Evolutionary conservation across 2,113 vertebrate genomes (phyloP).

Genomic region (Protobothrops flavoviridis): DNA sequence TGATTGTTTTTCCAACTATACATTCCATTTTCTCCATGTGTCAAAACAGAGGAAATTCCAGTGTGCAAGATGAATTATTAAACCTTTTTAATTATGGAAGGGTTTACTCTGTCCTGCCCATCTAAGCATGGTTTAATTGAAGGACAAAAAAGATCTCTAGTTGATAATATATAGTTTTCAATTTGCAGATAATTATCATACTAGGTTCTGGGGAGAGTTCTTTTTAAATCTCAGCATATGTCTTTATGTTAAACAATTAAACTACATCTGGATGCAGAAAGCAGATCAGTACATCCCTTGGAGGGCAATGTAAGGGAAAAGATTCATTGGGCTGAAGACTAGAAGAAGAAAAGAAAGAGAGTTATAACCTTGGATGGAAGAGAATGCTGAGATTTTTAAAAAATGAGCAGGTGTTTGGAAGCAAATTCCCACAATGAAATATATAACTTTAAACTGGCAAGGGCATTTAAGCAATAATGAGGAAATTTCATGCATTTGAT

Average conservation of each 20-base stretch:
- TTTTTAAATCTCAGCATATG: slow-evolving; percentile 71
- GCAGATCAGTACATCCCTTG: slow-evolving; percentile 59
- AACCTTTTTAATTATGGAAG: slow-evolving; percentile 63
- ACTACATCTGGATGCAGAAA: slow-evolving; percentile 67
- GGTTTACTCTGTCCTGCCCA: slow-evolving; percentile 54
- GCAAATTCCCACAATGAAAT: slow-evolving; percentile 60
- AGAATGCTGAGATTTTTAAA: slow-evolving; percentile 37
- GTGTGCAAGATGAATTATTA: slow-evolving; percentile 53
- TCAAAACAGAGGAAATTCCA: slow-evolving; percentile 53
- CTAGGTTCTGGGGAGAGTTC: slow-evolving; percentile 65
- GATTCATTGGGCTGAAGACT: slow-evolving; percentile 48
- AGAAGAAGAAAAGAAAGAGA: background rate
- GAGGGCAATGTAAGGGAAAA: slow-evolving; percentile 48
- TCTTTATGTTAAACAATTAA: slow-evolving; percentile 73
- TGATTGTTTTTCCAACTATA: slow-evolving; percentile 65
- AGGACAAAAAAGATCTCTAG: slow-evolving; percentile 67
- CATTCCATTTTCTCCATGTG: slow-evolving; percentile 60
- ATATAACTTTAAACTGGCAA: slow-evolving; percentile 55
- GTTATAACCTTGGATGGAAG: slow-evolving; percentile 55
- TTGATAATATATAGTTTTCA: slow-evolving; percentile 67
- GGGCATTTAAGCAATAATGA: slow-evolving; percentile 62
- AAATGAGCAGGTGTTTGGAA: slow-evolving; percentile 61
- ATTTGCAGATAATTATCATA: slow-evolving; percentile 65
- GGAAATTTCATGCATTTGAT: slow-evolving; percentile 64
- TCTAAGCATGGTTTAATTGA: slow-evolving; percentile 64